phyloP scores from a whole-genome alignment of 2,888 invertebrate species.

The Pandemis heparana region DNA sequence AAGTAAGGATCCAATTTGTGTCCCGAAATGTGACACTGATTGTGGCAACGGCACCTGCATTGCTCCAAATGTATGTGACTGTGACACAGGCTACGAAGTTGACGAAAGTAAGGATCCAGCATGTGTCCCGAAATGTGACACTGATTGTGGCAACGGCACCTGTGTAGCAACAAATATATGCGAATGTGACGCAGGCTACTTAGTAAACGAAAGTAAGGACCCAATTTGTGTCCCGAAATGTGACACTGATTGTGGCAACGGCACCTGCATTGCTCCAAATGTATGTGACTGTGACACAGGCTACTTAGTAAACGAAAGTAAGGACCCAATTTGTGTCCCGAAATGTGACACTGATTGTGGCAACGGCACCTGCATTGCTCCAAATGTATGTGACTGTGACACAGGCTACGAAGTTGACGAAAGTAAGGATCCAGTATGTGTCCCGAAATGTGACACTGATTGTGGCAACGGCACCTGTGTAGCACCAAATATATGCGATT shows the following conservation, averaged over 20 bases:
- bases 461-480: constrained; percentile 52
- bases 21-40: neutral
- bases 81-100: neutral
- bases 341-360: constrained; percentile 53
- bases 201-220: neutral
- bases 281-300: constrained; percentile 53
- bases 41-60: constrained; percentile 39
- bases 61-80: constrained; percentile 29
- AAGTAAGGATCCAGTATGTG: constrained; percentile 34
- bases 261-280: constrained; percentile 52
- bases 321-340: constrained; percentile 46
- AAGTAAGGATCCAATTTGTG: constrained; percentile 22
- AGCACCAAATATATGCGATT: constrained; percentile 53
- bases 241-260: constrained; percentile 56
- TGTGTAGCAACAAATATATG: neutral
- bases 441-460: constrained; percentile 47
- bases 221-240: constrained; percentile 51
- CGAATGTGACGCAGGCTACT: constrained; percentile 34
- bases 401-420: neutral
- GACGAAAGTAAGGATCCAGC: neutral
- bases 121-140: constrained; percentile 9
- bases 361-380: constrained; percentile 59
- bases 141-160: neutral
- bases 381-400: neutral
- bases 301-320: constrained; percentile 26